Evolutionary conservation across 1,140 invertebrate species (phyloP).

Genomic region (Apis florea): DNA sequence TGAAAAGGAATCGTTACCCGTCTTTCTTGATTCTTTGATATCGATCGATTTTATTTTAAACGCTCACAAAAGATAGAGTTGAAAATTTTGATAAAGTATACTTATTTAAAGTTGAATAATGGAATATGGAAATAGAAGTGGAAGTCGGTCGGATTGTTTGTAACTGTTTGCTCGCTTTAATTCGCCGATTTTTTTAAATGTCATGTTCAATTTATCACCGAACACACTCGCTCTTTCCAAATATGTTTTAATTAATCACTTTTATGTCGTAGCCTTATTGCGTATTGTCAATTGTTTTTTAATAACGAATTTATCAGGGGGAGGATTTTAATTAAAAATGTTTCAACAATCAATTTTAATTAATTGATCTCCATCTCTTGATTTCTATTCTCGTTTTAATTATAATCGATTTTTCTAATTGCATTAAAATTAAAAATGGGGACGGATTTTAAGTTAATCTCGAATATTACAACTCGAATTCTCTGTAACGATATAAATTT

Average conservation of each 20-base stretch:
- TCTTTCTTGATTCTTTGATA: not conserved
- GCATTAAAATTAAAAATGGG: too few relatives aligned
- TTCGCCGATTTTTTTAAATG: not conserved
- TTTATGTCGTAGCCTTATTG: not conserved
- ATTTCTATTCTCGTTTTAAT: not conserved
- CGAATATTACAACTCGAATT: too few relatives aligned
- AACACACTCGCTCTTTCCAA: not conserved
- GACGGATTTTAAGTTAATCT: too few relatives aligned
- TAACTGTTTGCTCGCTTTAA: not conserved
- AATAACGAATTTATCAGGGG: too few relatives aligned
- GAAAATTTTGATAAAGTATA: not conserved
- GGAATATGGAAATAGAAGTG: not conserved
- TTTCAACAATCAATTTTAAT: not conserved
- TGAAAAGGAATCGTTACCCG: not conserved
- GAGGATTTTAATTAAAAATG: slow-evolving; percentile 11
- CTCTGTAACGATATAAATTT: too few relatives aligned
- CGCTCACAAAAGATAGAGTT: not conserved
- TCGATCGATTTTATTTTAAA: not conserved
- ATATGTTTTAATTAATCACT: not conserved
- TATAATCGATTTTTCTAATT: not conserved
- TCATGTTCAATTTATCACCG: not conserved
- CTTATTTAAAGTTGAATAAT: not conserved
- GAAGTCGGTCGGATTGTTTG: not conserved
- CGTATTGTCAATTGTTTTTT: not conserved
- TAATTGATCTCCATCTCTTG: not conserved